phyloP scores from a whole-genome alignment of 2,113 vertebrate genomes.

The Ophiodon elongatus region DNA sequence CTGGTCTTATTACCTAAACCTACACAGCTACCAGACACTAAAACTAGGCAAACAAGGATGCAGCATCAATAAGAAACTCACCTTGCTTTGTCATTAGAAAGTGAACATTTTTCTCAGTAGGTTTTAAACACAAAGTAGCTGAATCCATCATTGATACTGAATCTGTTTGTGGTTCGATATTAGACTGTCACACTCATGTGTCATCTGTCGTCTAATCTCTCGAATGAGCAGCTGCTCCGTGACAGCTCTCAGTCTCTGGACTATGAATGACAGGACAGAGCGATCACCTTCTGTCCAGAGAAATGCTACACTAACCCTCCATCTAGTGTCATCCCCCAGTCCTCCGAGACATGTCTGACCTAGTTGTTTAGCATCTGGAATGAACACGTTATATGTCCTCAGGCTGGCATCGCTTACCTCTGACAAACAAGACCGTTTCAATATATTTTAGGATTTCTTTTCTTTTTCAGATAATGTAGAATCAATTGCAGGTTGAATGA shows the following conservation, averaged over 20 bases:
- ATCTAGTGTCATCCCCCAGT: conserved; percentile 14
- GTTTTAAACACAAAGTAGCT: not conserved
- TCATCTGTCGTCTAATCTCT: conserved; percentile 47
- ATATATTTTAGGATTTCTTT: not conserved
- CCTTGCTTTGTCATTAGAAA: not conserved
- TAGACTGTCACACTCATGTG: conserved; percentile 27
- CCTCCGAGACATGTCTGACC: conserved; percentile 57
- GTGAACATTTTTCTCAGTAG: not conserved
- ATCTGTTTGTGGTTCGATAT: conserved; percentile 1
- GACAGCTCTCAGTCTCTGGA: conserved; percentile 16
- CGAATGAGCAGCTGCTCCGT: conserved; percentile 48
- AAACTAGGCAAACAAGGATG: conserved; percentile 31
- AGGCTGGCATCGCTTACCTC: not conserved
- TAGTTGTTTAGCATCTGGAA: conserved; percentile 58
- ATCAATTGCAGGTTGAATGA: not conserved
- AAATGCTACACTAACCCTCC: conserved; percentile 21
- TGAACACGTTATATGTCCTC: conserved; percentile 47
- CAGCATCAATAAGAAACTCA: conserved; percentile 6
- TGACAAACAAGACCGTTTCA: not conserved
- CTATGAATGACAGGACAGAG: conserved; percentile 30
- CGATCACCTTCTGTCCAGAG: conserved; percentile 46
- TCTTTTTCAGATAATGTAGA: not conserved
- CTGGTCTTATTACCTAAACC: conserved; percentile 41
- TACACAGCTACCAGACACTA: conserved; percentile 29
- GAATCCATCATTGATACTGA: not conserved